A percentile compares a stretch with the other conserved stretches of the same genome.
phyloP scores from a whole-genome alignment of 2,888 invertebrate species.

The Dynastes tityus region DNA sequence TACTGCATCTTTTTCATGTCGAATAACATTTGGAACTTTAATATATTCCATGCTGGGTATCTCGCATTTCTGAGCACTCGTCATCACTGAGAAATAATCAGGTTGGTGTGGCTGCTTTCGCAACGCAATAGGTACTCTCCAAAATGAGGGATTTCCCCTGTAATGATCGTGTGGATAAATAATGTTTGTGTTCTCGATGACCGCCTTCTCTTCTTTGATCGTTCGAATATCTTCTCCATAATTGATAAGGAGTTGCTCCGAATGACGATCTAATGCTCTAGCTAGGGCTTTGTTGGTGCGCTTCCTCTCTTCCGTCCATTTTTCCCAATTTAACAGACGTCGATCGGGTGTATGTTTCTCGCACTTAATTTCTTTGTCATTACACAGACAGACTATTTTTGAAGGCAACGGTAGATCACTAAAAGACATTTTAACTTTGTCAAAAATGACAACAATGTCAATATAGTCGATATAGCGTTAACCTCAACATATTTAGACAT shows the following conservation, averaged over 20 bases:
- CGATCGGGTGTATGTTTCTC: constrained; percentile 53
- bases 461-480: not conserved
- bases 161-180: constrained; percentile 63
- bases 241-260: constrained; percentile 63
- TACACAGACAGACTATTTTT: constrained; percentile 22
- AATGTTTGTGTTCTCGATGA: constrained; percentile 63
- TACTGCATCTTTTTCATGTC: constrained; percentile 61
- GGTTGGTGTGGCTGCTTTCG: constrained; percentile 53
- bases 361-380: not conserved
- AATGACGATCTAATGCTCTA: constrained; percentile 55
- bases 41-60: constrained; percentile 63
- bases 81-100: constrained; percentile 60
- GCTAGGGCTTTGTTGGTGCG: constrained; percentile 59
- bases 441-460: constrained; percentile 32
- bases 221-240: constrained; percentile 59
- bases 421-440: constrained; percentile 51
- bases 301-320: constrained; percentile 63
- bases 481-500: no score
- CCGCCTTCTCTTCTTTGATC: constrained; percentile 61
- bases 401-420: constrained; percentile 48
- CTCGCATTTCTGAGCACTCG: constrained; percentile 61
- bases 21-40: constrained; percentile 60
- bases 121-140: constrained; percentile 62
- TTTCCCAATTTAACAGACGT: constrained; percentile 62
- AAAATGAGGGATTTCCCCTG: constrained; percentile 67